These are phyloP conservation scores for Gerris buenoi DNA, from an alignment of 1,140 invertebrate species.

Conservation along the genomic window DNA sequence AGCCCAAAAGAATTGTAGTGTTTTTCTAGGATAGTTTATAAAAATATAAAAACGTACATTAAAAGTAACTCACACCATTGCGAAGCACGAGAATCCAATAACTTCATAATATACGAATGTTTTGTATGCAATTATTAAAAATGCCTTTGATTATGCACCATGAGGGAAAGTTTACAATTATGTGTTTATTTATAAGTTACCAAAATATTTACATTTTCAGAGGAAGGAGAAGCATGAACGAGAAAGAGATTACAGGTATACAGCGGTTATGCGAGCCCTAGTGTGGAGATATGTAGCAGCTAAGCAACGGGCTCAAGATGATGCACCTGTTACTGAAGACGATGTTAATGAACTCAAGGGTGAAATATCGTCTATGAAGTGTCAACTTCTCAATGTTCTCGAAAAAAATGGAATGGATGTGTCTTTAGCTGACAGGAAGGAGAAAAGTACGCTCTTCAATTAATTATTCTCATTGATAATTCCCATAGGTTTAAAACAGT, in stretches of 20 bases:
- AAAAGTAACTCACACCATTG: too few species aligned
- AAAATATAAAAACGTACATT: too few species aligned
- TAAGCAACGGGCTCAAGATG: conserved; percentile 56
- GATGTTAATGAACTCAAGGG: conserved; percentile 84
- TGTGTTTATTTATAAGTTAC: too few species aligned
- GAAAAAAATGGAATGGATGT: conserved; percentile 63
- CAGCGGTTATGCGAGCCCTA: conserved; percentile 61
- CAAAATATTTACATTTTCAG: conserved; percentile 19
- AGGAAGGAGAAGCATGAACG: conserved; percentile 40
- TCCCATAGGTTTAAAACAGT: too few species aligned
- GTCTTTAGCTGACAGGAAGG: conserved; percentile 43
- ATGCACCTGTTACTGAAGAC: conserved; percentile 71
- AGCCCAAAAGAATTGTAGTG: too few species aligned
- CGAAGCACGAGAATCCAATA: too few species aligned
- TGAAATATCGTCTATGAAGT: conserved; percentile 64
- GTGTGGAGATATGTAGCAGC: conserved; percentile 72
- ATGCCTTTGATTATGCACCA: too few species aligned
- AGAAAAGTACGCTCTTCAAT: conserved; percentile 44
- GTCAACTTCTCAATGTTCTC: conserved; percentile 71
- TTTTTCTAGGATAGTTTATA: too few species aligned
- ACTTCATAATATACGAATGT: too few species aligned
- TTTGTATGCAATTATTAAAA: too few species aligned
- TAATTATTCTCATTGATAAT: too few species aligned
- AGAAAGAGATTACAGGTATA: conserved; percentile 45
- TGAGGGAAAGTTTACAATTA: too few species aligned